Evolutionary conservation across 2,113 vertebrate species (phyloP).

Genomic region (Menidia beryllina): DNA sequence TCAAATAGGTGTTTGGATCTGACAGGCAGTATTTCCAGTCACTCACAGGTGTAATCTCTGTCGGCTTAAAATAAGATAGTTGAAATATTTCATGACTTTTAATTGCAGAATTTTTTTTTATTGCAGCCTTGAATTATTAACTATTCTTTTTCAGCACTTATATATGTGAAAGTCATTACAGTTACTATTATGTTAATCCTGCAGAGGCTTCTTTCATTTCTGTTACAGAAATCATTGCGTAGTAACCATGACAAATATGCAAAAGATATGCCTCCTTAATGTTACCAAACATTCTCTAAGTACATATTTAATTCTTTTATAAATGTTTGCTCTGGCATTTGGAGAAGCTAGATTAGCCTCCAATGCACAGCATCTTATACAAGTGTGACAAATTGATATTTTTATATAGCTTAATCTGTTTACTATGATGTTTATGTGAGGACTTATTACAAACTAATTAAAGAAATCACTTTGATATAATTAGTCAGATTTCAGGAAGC

Average conservation of each 20-base stretch:
- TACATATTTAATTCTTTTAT: constrained; percentile 76
- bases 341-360: constrained; percentile 72
- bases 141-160: constrained; percentile 21
- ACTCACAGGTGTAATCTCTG: constrained; percentile 51
- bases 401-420: constrained; percentile 83
- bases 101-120: constrained; percentile 44
- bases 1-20: constrained; percentile 66
- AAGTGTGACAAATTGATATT: constrained; percentile 83
- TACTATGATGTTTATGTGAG: constrained; percentile 79
- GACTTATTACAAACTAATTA: constrained; percentile 84
- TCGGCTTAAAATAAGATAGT: constrained; percentile 50
- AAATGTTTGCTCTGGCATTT: constrained; percentile 74
- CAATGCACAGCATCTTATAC: constrained; percentile 66
- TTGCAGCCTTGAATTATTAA: constrained; percentile 49
- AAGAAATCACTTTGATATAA: constrained; percentile 84
- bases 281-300: constrained; percentile 67
- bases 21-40: constrained; percentile 52
- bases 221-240: constrained; percentile 18
- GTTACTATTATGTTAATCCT: constrained; percentile 23
- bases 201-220: constrained; percentile 19
- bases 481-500: constrained; percentile 85
- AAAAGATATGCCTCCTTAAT: constrained; percentile 52
- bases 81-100: constrained; percentile 46
- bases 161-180: constrained; percentile 27
- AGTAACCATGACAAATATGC: constrained; percentile 55